phyloP scores from a whole-genome alignment of 1,140 invertebrate species.

The Agrypnia vestita region DNA sequence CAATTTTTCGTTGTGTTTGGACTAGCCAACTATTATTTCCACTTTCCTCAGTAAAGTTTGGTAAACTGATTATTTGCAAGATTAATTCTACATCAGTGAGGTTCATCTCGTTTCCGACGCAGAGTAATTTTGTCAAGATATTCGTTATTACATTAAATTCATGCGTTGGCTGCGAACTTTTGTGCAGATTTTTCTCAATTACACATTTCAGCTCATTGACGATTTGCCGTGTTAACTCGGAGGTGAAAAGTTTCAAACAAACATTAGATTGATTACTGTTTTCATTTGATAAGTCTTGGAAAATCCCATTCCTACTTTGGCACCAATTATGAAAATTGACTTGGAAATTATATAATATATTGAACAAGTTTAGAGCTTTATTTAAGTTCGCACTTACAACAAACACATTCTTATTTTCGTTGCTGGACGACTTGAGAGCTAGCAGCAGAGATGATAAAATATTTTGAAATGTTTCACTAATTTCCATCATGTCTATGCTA shows the following conservation, averaged over 20 bases:
- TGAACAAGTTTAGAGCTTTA: slow-evolving; percentile 35
- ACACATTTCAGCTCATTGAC: slow-evolving; percentile 17
- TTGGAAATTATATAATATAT: slow-evolving; percentile 43
- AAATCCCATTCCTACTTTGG: slow-evolving; percentile 29
- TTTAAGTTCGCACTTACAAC: slow-evolving; percentile 51
- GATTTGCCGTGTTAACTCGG: not conserved
- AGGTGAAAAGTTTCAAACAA: slow-evolving; percentile 25
- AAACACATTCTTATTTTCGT: slow-evolving; percentile 33
- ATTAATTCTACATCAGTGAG: slow-evolving; percentile 36
- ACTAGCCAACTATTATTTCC: not conserved
- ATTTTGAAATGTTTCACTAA: slow-evolving; percentile 40
- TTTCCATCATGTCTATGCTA: slow-evolving; percentile 29
- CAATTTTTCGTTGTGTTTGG: not conserved
- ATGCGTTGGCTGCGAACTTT: slow-evolving; percentile 17
- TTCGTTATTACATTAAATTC: slow-evolving; percentile 31
- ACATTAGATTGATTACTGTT: not conserved
- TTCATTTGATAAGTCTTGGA: slow-evolving; percentile 3
- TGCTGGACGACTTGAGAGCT: slow-evolving; percentile 32
- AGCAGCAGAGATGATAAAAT: slow-evolving; percentile 25
- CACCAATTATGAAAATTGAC: slow-evolving; percentile 39
- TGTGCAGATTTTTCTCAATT: slow-evolving; percentile 20
- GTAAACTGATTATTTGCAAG: slow-evolving; percentile 25
- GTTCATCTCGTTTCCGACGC: slow-evolving; percentile 28
- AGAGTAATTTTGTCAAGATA: slow-evolving; percentile 39
- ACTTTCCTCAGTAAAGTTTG: not conserved